Percentiles rank a stretch among this genome's conserved stretches.
These are phyloP conservation scores for Pyxicephalus adspersus DNA, from an alignment of 2,113 vertebrate species.

Conservation along the genomic window DNA sequence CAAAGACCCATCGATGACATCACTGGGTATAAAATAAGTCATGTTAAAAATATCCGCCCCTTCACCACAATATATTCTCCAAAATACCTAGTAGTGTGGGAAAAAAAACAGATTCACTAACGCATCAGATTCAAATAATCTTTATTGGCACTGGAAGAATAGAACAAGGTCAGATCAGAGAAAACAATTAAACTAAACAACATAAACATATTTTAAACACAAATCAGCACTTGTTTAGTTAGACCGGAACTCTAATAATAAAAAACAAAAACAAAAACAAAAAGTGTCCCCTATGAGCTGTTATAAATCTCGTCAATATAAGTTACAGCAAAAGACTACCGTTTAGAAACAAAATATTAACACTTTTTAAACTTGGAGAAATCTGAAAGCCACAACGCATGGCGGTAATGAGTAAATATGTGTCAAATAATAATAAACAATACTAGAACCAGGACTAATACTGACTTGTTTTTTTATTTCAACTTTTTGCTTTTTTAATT, in stretches of 20 bases:
- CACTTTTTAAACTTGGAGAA: slow-evolving; percentile 54
- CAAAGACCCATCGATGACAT: no score
- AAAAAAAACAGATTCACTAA: no score
- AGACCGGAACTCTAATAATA: slow-evolving; percentile 38
- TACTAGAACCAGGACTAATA: slow-evolving; percentile 74
- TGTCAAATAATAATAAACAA: slow-evolving; percentile 71
- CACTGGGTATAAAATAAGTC: no score
- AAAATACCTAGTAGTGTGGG: no score
- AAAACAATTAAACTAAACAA: slow-evolving; percentile 32
- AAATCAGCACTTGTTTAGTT: slow-evolving; percentile 50
- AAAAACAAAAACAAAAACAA: slow-evolving; percentile 26
- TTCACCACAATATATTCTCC: no score
- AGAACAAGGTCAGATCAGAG: slow-evolving; percentile 68
- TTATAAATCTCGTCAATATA: slow-evolving; percentile 63
- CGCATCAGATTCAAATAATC: slow-evolving; percentile 61
- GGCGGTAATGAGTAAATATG: slow-evolving; percentile 59
- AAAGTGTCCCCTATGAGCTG: slow-evolving; percentile 57
- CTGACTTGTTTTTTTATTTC: slow-evolving; percentile 75
- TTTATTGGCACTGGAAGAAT: slow-evolving; percentile 80
- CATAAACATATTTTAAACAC: slow-evolving; percentile 58
- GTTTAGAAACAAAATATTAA: slow-evolving; percentile 61
- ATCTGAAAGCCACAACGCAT: slow-evolving; percentile 54
- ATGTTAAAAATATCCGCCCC: no score
- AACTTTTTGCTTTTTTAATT: no score
- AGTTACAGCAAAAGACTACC: slow-evolving; percentile 71